These are phyloP conservation scores for Sarcophaga bullata DNA, from an alignment of 1,140 invertebrate species.

Conservation along the genomic window DNA sequence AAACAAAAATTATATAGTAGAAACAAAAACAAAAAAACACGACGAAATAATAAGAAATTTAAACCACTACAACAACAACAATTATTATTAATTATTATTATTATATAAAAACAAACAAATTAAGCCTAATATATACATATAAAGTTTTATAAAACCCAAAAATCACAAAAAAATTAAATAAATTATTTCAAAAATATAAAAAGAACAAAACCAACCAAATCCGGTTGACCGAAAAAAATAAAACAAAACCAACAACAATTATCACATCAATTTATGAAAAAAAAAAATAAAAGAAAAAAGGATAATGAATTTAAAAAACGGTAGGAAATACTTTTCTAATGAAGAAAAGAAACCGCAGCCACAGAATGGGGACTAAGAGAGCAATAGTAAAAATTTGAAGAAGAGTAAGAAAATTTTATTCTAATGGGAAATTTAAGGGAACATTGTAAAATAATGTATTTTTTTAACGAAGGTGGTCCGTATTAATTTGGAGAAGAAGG, in stretches of 20 bases:
- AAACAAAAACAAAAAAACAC: neutral
- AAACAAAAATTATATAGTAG: neutral
- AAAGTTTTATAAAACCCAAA: slow-evolving; percentile 16
- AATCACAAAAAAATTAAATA: slow-evolving; percentile 37
- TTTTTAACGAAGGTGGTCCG: no score
- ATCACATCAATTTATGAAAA: slow-evolving; percentile 4
- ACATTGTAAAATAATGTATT: no score
- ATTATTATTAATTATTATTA: slow-evolving; percentile 30
- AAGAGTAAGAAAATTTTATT: no score
- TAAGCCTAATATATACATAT: neutral
- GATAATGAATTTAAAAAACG: no score
- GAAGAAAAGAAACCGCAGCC: no score
- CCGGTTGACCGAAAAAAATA: no score
- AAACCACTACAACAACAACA: slow-evolving; percentile 27
- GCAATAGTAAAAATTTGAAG: no score
- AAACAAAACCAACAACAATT: neutral
- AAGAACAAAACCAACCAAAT: neutral
- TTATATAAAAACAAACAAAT: slow-evolving; percentile 23
- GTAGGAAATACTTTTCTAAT: no score
- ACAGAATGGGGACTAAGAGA: no score
- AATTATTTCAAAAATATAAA: slow-evolving; percentile 32
- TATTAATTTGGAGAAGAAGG: no score
- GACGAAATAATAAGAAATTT: neutral
- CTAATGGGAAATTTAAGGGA: no score
- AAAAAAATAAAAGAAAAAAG: neutral